Evolutionary conservation across 1,140 invertebrate species (phyloP).

Genomic region (Mycetomoellerius zeteki): DNA sequence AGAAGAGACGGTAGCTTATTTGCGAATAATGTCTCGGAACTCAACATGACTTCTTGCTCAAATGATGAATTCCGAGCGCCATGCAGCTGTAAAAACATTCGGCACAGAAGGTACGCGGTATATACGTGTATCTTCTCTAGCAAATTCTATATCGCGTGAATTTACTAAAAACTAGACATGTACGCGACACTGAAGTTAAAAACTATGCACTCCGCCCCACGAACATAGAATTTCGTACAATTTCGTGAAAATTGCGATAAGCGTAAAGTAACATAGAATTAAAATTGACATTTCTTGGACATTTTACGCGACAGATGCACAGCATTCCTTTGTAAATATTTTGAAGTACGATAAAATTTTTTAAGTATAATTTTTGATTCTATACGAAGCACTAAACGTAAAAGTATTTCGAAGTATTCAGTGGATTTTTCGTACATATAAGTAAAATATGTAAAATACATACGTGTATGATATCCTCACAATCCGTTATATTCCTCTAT

Average conservation of each 20-base stretch:
- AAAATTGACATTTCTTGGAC: constrained; percentile 29
- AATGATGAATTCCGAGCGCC: constrained; percentile 36
- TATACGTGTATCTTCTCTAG: background rate
- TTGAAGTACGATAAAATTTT: background rate
- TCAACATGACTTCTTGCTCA: constrained; percentile 53
- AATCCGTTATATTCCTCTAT: constrained; percentile 26
- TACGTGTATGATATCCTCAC: background rate
- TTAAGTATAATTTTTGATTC: background rate
- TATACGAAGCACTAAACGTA: background rate
- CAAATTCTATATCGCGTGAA: background rate
- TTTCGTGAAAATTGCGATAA: constrained; percentile 43
- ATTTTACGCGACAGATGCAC: background rate
- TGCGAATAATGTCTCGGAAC: constrained; percentile 36
- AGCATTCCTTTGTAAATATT: background rate
- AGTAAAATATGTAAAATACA: constrained; percentile 28
- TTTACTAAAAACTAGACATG: background rate
- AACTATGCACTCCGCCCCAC: background rate
- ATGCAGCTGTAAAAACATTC: constrained; percentile 65
- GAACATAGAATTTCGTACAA: background rate
- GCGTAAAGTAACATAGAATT: background rate
- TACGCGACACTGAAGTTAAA: constrained; percentile 7
- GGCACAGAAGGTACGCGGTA: constrained; percentile 9
- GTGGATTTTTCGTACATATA: background rate
- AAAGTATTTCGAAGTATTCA: constrained; percentile 50
- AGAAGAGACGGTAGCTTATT: constrained; percentile 51